Base-by-base conservation (phyloP, 2,888 invertebrate genomes). In the Caradrina clavipalpis region DNA sequence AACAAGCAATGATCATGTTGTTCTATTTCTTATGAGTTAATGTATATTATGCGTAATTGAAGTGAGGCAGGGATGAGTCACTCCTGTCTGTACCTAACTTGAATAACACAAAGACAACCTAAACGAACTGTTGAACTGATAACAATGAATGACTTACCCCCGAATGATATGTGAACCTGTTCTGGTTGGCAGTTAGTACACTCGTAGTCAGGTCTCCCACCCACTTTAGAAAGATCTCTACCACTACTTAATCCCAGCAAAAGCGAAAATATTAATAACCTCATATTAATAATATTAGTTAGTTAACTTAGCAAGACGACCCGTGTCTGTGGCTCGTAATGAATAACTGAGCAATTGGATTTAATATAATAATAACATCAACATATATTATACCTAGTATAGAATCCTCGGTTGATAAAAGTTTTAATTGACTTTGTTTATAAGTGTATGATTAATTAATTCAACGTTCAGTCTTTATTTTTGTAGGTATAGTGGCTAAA, bases 171-270 rank as follows among this genome's bases (percentile, higher is more conserved):
- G 10, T 77, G 81, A 3, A 81, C 50, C 59, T 78, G 77, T 60
- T 78, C 59, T 0, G 77, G 77, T 17, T 78, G 78, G n/a, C 81
- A 78, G 19, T 77, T 7, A 13, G 21, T 42, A 31, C 62, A 77
- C 1, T 77, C 51, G 26, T 65, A 39, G 13, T 55, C 11, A 11
- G 10, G 5, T 19, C 19, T 19, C 0, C 21, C 50, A 0, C 11
- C 31, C 11, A 31, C 31, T 57, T 51, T 35, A 26, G 51, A 26
- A 49, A 80, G 21, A n/a, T 61, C 71, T 51, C 59, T 26, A 10
- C 64, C 70, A 58, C 70, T 55, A 54, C 60, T 45, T 45, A 70
- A 11, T 1, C 80, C 80, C 6, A 80, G 51, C 21, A 80, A 42
- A 21, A 77, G 54, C 1, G 53, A 81, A 5, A 78, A 50, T 50